Evolutionary conservation across 2,113 vertebrate species (phyloP), one percentile per base, ranked within the genome.

Genomic region (Rissa tridactyla): DNA sequence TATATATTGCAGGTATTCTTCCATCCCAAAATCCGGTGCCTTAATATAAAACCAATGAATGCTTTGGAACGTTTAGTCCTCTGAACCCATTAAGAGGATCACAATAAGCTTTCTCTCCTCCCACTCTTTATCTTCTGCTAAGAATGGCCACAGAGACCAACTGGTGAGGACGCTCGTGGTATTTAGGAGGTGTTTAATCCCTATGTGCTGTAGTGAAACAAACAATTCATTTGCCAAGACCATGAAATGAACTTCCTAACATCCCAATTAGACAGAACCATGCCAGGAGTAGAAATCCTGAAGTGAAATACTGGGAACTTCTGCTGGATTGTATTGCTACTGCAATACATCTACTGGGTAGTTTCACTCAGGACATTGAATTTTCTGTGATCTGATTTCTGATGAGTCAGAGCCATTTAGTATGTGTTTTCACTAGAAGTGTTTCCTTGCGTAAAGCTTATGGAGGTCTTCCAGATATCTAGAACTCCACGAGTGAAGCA

Each of bases 1-100:
- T 79, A 85, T 46, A 73, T 94, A 84, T 70, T 82, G 69, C 27
- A 88, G 62, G 57, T 84, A 71, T 65, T 88, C 49, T 84, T 90
- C 86, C 26, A 71, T 61, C 46, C 51, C 15, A 20, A 87, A 79
- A 82, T 82, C 61, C 29, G 49, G 32, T 51, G 21, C 71, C 58
- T 89, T 92, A 76, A 88, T 72, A 89, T 79, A 94, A 96, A 89
- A 79, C 23, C 38, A 87, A 49, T 69, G 34, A 88, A 82, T 34
- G 11, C 40, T 86, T 78, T 60, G 42, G 64, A 92, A 93, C 0
- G 3, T 81, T 83, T 76, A 76, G 80, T 86, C 61, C 83, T 88
- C 61, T 68, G 57, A 91, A 96, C 47, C 47, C 82, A 83, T 75
- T 89, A 90, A 83, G 42, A 78, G 30, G 61, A 95, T 92, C 72